phyloP scores from a whole-genome alignment of 2,888 invertebrate genomes.

The Leptinotarsa rubiginosa region DNA sequence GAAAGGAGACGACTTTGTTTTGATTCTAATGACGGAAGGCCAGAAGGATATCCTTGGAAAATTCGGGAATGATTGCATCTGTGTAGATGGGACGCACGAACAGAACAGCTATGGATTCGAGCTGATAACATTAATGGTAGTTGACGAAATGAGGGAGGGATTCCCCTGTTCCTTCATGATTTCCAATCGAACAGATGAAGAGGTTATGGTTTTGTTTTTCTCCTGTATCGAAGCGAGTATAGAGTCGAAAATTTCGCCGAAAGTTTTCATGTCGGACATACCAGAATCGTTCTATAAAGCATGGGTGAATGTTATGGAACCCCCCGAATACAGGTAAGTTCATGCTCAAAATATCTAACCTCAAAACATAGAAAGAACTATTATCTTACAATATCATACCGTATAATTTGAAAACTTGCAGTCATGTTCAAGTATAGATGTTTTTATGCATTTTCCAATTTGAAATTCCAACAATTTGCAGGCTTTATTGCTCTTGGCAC shows the following conservation, averaged over 20 bases:
- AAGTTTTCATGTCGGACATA: constrained; percentile 15
- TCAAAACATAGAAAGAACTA: not conserved
- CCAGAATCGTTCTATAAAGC: constrained; percentile 13
- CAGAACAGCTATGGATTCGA: constrained; percentile 1
- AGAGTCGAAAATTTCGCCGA: not conserved
- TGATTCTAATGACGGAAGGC: constrained; percentile 38
- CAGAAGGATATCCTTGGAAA: constrained; percentile 51
- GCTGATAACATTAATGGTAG: not conserved
- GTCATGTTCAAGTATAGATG: no score
- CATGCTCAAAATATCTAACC: not conserved
- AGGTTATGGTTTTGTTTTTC: constrained; percentile 9
- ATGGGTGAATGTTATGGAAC: constrained; percentile 17
- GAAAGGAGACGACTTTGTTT: constrained; percentile 49
- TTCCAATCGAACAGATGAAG: constrained; percentile 4
- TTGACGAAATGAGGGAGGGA: constrained; percentile 18
- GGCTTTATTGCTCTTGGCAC: constrained; percentile 14
- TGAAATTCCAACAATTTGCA: constrained; percentile 1
- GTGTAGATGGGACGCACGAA: constrained; percentile 51
- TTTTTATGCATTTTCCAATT: not conserved
- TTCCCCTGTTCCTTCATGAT: constrained; percentile 21
- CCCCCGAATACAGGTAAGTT: constrained; percentile 17
- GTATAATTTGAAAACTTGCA: no score
- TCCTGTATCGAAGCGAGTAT: constrained; percentile 12
- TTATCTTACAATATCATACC: no score
- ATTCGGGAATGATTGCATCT: constrained; percentile 49